Evolutionary conservation across 1,140 invertebrate genomes (phyloP).

Genomic region (Sycophila sp.): DNA sequence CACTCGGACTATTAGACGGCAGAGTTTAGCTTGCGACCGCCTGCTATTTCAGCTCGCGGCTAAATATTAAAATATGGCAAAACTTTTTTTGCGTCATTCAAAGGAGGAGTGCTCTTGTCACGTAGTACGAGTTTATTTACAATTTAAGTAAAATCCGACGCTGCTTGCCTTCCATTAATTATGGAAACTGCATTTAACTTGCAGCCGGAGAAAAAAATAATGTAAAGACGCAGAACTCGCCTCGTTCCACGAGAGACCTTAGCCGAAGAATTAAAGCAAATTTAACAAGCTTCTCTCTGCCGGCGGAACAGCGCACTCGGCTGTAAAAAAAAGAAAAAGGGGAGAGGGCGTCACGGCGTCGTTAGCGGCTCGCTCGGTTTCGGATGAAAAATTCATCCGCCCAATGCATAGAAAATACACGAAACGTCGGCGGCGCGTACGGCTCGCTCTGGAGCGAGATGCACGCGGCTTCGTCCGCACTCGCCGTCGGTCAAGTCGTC

Average conservation of each 20-base stretch:
- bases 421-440: slow-evolving; percentile 15
- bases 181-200: slow-evolving; percentile 8
- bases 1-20: too few species aligned
- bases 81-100: slow-evolving; percentile 16
- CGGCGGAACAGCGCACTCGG: neutral
- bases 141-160: slow-evolving; percentile 3
- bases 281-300: neutral
- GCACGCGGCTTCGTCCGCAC: too few species aligned
- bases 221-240: too few species aligned
- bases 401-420: slow-evolving; percentile 30
- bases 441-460: too few species aligned
- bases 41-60: too few species aligned
- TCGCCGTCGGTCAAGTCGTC: too few species aligned
- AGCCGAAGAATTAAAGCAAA: slow-evolving; percentile 14
- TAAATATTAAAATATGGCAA: too few species aligned
- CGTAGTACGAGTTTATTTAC: slow-evolving; percentile 8
- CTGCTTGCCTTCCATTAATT: neutral
- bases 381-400: slow-evolving; percentile 26
- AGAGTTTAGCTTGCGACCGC: too few species aligned
- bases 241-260: slow-evolving; percentile 7
- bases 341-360: too few species aligned
- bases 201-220: too few species aligned
- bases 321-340: slow-evolving; percentile 23
- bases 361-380: neutral
- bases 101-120: slow-evolving; percentile 10